Percentiles rank a stretch among this genome's conserved stretches.
Conservation (phyloP, 1,140 invertebrate species). For the Thaumetopoea pityocampa region DNA sequence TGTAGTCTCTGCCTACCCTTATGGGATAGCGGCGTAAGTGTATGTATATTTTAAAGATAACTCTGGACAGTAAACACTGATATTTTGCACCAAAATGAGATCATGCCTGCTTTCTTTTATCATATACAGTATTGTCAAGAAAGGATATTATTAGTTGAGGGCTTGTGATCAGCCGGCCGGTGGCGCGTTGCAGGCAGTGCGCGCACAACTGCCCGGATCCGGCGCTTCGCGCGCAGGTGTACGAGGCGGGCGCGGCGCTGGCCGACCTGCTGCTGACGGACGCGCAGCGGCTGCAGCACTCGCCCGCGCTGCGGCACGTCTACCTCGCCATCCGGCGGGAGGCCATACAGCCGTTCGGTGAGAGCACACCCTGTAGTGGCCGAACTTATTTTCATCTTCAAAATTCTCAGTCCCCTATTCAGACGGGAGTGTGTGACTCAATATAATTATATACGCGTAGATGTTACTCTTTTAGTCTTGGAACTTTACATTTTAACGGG, state of each 20-base stretch:
- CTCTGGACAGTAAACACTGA: too few relatives aligned
- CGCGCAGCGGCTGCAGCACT: constrained; percentile 20
- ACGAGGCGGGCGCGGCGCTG: constrained; percentile 32
- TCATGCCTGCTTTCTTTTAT: too few relatives aligned
- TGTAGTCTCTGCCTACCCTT: too few relatives aligned
- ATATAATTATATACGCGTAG: too few relatives aligned
- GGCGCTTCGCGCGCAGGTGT: constrained; percentile 27
- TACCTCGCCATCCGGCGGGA: constrained; percentile 31
- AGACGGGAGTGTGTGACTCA: background rate
- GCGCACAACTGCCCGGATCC: constrained; percentile 30
- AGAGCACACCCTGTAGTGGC: constrained; percentile 4
- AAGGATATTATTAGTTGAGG: too few relatives aligned
- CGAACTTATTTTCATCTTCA: background rate
- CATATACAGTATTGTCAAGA: too few relatives aligned
- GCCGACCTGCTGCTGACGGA: constrained; percentile 42
- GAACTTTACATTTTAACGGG: too few relatives aligned
- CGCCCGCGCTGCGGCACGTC: constrained; percentile 17
- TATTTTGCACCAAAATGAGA: too few relatives aligned
- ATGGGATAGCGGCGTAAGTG: too few relatives aligned
- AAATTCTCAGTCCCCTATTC: background rate
- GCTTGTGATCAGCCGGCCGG: too few relatives aligned
- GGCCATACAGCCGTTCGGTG: constrained; percentile 38
- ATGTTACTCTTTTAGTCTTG: too few relatives aligned
- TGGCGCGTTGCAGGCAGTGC: constrained; percentile 29
- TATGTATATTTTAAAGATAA: too few relatives aligned